These are phyloP conservation scores for Cossypha polioptera DNA, from an alignment of 2,797 vertebrate species.

Conservation along the genomic window DNA sequence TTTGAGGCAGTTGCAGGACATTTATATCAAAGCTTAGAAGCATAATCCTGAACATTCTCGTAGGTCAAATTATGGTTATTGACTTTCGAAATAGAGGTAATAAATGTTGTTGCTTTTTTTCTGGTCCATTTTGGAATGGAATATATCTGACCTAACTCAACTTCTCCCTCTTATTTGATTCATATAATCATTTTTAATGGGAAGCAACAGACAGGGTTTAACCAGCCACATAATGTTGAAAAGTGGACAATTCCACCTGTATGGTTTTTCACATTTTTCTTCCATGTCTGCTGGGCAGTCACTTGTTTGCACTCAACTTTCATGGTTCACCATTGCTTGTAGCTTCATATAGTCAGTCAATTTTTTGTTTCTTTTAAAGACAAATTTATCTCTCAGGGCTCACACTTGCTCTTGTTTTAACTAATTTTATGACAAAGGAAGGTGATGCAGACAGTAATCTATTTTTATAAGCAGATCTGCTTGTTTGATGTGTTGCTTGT, in stretches of 20 bases:
- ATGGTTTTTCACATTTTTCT: neutral
- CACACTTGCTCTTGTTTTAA: neutral
- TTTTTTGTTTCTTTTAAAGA: neutral
- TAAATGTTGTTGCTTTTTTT: neutral
- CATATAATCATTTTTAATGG: neutral
- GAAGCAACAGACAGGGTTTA: neutral
- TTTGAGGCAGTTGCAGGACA: neutral
- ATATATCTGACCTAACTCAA: neutral
- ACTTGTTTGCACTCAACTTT: neutral
- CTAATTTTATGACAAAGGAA: neutral
- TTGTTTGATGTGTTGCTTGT: neutral
- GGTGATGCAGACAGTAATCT: neutral
- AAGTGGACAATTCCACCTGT: neutral
- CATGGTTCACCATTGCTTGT: neutral
- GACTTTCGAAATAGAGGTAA: neutral
- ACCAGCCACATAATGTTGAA: neutral
- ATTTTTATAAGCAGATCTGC: neutral
- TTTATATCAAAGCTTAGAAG: neutral
- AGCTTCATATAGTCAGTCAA: neutral
- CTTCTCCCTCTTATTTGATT: neutral
- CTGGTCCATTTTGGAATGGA: neutral
- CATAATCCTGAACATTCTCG: neutral
- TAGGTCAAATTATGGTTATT: neutral
- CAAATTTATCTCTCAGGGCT: neutral
- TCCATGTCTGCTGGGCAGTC: neutral